Base-by-base conservation (phyloP, 2,888 invertebrate genomes). In the Melipona beecheii region DNA sequence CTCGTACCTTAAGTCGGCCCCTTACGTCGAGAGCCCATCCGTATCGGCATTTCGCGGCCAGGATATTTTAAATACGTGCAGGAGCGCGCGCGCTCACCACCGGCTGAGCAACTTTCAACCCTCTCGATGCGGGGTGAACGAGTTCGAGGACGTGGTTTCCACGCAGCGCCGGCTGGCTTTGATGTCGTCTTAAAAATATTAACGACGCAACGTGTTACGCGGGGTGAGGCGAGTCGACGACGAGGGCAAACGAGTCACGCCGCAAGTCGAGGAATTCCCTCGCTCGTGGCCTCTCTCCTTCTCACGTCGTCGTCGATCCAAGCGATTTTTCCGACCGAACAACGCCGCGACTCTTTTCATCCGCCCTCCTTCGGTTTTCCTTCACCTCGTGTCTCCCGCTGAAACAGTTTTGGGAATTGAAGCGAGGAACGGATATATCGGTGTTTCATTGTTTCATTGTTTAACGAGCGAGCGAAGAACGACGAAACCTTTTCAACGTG, bases 21-120 rank as follows among this genome's bases (percentile, higher is more conserved):
- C 90, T 89, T 88, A 89, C 90, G 89, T 86, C 90, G 86, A 87
- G 84, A 74, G 75, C 86, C 79, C 88, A 89, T 91, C 90, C 90
- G 91, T 93, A 94, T 93, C 91, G 94, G 93, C 92, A 93, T 94
- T 93, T 94, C 92, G 92, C 92, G 92, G 93, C 89, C 89, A 92
- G 91, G 91, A 94, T 94, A 91, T 93, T 94, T 94, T 93, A 93
- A 94, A 94, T 93, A 93, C 86, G 82, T 85, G 76, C 82, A 60
- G 79, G 43, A 43, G 43, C 81, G 73, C 72, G 43, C 84, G 72
- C 83, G 85, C 88, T 79, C 75, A 17, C 85, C 84, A 79, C 66
- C 81, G 66, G 58, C 72, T 76, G 70, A 62, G 52, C 36, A 79
- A 79, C 79, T 83, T 75, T 78, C 78, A 78, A 78, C 68, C 83